These are phyloP conservation scores for Idaea aversata DNA, from an alignment of 2,888 invertebrate genomes.

Conservation along the genomic window DNA sequence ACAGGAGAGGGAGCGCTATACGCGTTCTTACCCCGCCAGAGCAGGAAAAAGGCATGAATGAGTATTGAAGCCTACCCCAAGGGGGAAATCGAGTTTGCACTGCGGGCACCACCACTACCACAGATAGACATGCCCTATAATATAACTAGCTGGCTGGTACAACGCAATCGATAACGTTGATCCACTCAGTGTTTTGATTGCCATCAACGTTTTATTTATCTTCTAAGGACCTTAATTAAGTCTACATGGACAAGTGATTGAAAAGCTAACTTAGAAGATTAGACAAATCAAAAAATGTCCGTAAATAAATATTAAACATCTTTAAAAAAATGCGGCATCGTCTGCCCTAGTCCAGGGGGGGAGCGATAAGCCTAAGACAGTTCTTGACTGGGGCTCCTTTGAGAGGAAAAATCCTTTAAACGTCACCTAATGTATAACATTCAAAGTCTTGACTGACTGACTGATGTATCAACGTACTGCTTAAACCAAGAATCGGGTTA, in stretches of 20 bases:
- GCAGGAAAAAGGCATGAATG: conserved; percentile 76
- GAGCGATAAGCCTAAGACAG: no score
- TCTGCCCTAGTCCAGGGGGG: no score
- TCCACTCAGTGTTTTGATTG: conserved; percentile 7
- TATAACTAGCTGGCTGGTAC: conserved; percentile 40
- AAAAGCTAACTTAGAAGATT: no score
- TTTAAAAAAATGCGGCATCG: no score
- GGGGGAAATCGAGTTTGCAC: conserved; percentile 78
- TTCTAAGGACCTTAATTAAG: neutral
- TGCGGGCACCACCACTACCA: conserved; percentile 69
- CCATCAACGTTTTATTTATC: neutral
- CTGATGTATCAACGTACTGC: no score
- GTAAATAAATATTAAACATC: no score
- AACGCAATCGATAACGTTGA: conserved; percentile 64
- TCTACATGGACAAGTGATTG: neutral
- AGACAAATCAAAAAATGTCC: no score
- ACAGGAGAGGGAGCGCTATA: conserved; percentile 62
- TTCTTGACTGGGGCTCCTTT: no score
- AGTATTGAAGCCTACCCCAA: conserved; percentile 78
- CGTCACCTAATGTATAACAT: no score
- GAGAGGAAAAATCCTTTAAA: no score
- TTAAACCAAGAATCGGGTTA: no score
- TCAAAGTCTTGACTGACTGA: no score
- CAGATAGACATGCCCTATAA: conserved; percentile 61
- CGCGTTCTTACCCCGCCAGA: conserved; percentile 55